These are phyloP conservation scores for Thalassarche chlororhynchos DNA, from an alignment of 2,113 vertebrate genomes.

Conservation along the genomic window DNA sequence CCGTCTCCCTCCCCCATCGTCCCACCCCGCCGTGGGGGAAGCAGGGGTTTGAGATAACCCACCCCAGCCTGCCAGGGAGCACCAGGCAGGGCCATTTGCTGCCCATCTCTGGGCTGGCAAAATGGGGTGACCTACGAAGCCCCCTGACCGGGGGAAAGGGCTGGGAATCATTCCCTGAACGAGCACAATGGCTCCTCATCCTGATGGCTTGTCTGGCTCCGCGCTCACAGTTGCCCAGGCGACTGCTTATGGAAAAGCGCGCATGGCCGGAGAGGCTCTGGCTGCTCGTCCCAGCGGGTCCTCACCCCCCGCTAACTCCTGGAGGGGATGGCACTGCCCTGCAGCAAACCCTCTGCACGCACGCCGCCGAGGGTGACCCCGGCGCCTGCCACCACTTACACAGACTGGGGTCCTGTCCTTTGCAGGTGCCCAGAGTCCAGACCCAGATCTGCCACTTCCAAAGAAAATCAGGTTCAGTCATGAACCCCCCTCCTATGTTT, in stretches of 20 bases:
- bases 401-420: not conserved
- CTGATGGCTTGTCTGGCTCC: not conserved
- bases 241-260: not conserved
- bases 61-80: not conserved
- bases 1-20: not conserved
- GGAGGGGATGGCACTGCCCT: not conserved
- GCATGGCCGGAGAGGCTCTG: not conserved
- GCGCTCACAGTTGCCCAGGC: conserved; percentile 3
- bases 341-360: not conserved
- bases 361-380: rapidly evolving
- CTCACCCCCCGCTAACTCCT: not conserved
- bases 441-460: not conserved
- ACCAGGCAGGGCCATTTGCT: not conserved
- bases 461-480: not conserved
- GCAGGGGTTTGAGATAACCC: not conserved
- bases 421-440: not conserved
- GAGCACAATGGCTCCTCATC: not conserved
- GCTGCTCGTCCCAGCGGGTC: not conserved
- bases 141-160: not conserved
- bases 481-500: rapidly evolving
- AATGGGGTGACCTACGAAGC: not conserved
- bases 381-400: rapidly evolving
- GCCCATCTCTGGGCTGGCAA: not conserved
- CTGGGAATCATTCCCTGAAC: not conserved
- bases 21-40: rapidly evolving